These are phyloP conservation scores for Cerastis leucographa DNA, from an alignment of 2,888 invertebrate species.

Conservation along the genomic window DNA sequence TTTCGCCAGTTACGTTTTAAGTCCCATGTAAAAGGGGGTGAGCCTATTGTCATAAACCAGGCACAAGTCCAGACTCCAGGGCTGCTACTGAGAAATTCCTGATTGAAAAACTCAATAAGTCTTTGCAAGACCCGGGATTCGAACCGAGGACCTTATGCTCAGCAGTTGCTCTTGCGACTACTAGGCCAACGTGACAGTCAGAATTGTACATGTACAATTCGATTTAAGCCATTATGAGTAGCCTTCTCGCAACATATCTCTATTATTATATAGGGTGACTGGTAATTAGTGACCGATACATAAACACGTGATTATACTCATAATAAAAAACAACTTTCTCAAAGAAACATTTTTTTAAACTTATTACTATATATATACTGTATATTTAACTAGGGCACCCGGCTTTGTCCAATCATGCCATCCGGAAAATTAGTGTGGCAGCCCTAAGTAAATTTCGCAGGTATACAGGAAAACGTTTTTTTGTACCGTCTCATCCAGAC, in stretches of 20 bases:
- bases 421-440: not conserved
- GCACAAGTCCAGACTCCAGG: not conserved
- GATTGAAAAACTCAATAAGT: too few relatives aligned
- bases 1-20: too few relatives aligned
- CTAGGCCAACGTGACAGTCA: too few relatives aligned
- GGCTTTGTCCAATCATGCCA: not conserved
- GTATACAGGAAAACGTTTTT: constrained; percentile 40
- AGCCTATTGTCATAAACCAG: not conserved
- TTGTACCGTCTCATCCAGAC: constrained; percentile 2
- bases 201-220: not conserved
- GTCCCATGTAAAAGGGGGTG: too few relatives aligned
- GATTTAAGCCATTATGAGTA: not conserved
- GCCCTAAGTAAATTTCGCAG: constrained; percentile 12
- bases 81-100: not conserved
- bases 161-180: not conserved
- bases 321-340: too few relatives aligned
- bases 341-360: too few relatives aligned
- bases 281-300: too few relatives aligned
- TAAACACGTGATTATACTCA: too few relatives aligned
- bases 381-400: not conserved
- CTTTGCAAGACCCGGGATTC: too few relatives aligned
- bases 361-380: too few relatives aligned
- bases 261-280: too few relatives aligned
- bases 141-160: too few relatives aligned
- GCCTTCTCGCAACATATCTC: not conserved